Percentiles rank a stretch among this genome's conserved stretches.
phyloP scores from a whole-genome alignment of 37 sponge, comb jelly and placozoan genomes.

The Spongilla lacustris region DNA sequence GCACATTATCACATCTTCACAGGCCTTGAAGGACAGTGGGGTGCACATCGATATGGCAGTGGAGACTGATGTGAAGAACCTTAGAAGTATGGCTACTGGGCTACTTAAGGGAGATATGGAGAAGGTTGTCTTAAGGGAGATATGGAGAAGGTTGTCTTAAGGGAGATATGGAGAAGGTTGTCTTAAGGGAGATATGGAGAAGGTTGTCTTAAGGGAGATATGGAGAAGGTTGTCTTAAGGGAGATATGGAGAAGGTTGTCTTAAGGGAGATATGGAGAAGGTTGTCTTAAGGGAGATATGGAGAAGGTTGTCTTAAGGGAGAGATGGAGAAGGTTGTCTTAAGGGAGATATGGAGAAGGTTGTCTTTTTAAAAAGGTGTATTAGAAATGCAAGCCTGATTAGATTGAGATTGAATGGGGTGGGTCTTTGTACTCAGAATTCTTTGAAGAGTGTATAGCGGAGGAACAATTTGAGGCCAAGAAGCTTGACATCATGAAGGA shows the following conservation, averaged over 20 bases:
- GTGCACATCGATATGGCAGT: conserved; percentile 91
- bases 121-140: too few relatives aligned
- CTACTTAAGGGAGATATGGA: background rate
- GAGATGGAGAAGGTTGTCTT: too few relatives aligned
- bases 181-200: background rate
- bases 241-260: too few relatives aligned
- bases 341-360: too few relatives aligned
- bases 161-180: background rate
- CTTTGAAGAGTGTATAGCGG: conserved; percentile 94
- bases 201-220: too few relatives aligned
- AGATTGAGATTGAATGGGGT: too few relatives aligned
- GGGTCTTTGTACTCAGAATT: conserved; percentile 60
- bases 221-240: too few relatives aligned
- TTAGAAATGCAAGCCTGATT: too few relatives aligned
- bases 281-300: too few relatives aligned
- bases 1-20: background rate
- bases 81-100: conserved; percentile 89
- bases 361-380: too few relatives aligned
- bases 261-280: too few relatives aligned
- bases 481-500: conserved; percentile 89
- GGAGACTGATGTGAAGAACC: conserved; percentile 92
- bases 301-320: too few relatives aligned
- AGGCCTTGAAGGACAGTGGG: conserved; percentile 93
- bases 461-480: conserved; percentile 88
- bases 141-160: background rate